These are phyloP conservation scores for Pogonomyrmex barbatus DNA, from an alignment of 1,140 invertebrate species.

Conservation along the genomic window DNA sequence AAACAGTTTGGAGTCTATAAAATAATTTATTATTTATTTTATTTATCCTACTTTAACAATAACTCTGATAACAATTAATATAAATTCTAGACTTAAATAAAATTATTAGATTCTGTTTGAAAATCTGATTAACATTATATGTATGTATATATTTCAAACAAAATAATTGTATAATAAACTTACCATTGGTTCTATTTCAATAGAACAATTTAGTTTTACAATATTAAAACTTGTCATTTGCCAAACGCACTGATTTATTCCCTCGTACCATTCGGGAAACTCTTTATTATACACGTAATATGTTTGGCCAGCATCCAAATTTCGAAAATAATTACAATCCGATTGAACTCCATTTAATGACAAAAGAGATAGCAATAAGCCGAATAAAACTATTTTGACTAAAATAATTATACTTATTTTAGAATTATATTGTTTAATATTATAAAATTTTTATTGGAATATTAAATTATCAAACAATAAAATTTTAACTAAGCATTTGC, in stretches of 20 bases:
- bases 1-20: conserved; percentile 78
- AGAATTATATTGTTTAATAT: background rate
- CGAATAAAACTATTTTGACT: conserved; percentile 24
- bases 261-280: conserved; percentile 84
- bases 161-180: conserved; percentile 60
- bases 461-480: no score
- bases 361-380: background rate
- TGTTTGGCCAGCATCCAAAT: conserved; percentile 75
- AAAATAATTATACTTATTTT: background rate
- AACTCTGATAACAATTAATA: background rate
- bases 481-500: background rate
- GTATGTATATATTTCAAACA: background rate
- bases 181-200: conserved; percentile 85
- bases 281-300: conserved; percentile 85
- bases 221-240: conserved; percentile 82
- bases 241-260: conserved; percentile 85
- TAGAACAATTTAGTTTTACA: conserved; percentile 82
- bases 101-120: background rate
- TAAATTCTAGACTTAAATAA: background rate
- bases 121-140: background rate
- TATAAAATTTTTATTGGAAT: background rate
- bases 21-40: conserved; percentile 16
- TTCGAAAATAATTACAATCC: conserved; percentile 74
- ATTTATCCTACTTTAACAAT: background rate
- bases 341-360: background rate